A percentile compares a stretch with the other conserved stretches of the same genome.
phyloP scores from a whole-genome alignment of 2,113 vertebrate genomes.

The Pseudorhombus dupliciocellatus region DNA sequence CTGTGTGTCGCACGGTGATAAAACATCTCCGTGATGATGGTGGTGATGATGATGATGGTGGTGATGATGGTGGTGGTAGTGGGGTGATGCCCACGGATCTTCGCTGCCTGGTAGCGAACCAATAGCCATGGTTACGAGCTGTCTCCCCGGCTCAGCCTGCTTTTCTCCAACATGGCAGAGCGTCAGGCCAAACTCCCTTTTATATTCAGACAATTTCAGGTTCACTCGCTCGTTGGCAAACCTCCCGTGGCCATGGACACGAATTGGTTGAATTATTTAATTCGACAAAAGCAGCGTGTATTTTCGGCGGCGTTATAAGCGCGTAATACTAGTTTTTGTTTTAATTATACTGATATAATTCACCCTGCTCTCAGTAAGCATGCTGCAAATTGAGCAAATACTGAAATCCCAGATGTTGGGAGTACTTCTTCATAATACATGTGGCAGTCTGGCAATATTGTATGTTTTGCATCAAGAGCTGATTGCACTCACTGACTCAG shows the following conservation, averaged over 20 bases:
- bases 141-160: background rate
- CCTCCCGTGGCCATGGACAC: fast-evolving
- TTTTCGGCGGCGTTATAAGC: background rate
- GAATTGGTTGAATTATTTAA: background rate
- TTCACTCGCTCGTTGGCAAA: background rate
- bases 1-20: no score
- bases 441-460: background rate
- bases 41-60: no score
- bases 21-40: no score
- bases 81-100: no score
- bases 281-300: background rate
- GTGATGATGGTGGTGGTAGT: no score
- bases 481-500: background rate
- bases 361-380: background rate
- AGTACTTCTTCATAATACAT: background rate
- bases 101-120: background rate
- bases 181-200: background rate
- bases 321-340: background rate
- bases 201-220: background rate
- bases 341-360: background rate
- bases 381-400: background rate
- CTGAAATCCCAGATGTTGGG: no score
- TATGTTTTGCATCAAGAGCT: background rate
- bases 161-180: background rate
- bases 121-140: constrained; percentile 51